Conservation (phyloP, 2,888 invertebrate species). For the Thereva nobilitata region DNA sequence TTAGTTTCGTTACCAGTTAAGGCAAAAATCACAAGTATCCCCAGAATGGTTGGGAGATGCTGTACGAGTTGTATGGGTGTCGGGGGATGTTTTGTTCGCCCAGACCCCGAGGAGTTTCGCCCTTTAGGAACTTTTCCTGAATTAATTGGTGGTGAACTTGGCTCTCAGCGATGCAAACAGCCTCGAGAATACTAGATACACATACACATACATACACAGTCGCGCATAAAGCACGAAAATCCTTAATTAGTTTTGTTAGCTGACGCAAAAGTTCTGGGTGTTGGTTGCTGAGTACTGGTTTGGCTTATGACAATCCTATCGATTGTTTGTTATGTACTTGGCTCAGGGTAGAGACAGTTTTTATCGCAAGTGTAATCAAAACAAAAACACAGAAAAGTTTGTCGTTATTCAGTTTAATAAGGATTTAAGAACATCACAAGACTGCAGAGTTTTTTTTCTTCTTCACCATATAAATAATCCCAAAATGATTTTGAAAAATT, state of each 20-base stretch:
- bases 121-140: slow-evolving; percentile 2
- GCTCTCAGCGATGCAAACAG: background rate
- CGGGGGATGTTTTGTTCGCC: too few relatives aligned
- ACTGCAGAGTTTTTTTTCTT: background rate
- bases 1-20: too few relatives aligned
- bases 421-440: background rate
- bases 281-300: background rate
- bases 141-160: slow-evolving; percentile 5
- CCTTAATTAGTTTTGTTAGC: slow-evolving; percentile 13
- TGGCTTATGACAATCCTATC: background rate
- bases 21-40: too few relatives aligned
- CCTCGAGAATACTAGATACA: background rate
- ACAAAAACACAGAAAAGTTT: background rate
- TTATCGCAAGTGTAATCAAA: background rate
- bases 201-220: background rate
- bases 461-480: slow-evolving; percentile 6
- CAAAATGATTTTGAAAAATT: background rate
- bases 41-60: too few relatives aligned
- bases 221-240: background rate
- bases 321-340: background rate
- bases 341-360: background rate
- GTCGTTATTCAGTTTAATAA: background rate
- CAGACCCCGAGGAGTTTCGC: too few relatives aligned
- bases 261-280: slow-evolving; percentile 7
- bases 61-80: too few relatives aligned